Conservation (phyloP, 35 echinoderm and acorn worm species). For the Acanthaster planci region DNA sequence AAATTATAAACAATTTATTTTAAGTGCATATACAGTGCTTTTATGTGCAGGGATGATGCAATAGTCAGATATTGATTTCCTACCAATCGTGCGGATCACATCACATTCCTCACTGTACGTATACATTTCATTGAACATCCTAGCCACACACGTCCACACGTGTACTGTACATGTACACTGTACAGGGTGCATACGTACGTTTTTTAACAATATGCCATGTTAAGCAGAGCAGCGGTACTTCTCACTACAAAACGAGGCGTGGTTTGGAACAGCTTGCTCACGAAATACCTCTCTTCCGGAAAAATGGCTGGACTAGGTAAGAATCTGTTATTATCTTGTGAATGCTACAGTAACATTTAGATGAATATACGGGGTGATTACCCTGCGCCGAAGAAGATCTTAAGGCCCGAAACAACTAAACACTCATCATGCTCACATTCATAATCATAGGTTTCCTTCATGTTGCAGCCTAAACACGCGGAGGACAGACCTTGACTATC, state of each 20-base stretch:
- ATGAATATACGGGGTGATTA: too few relatives aligned
- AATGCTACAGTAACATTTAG: not conserved
- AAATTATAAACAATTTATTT: too few relatives aligned
- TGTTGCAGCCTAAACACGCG: too few relatives aligned
- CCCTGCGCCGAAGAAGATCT: too few relatives aligned
- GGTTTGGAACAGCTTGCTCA: not conserved
- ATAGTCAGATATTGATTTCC: too few relatives aligned
- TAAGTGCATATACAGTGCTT: too few relatives aligned
- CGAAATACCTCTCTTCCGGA: slow-evolving; percentile 3
- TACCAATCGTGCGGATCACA: not conserved
- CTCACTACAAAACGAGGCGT: slow-evolving; percentile 2
- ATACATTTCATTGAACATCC: not conserved
- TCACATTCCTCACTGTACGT: not conserved
- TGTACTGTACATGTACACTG: not conserved
- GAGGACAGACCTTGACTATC: too few relatives aligned
- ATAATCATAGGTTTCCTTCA: too few relatives aligned
- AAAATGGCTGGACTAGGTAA: slow-evolving; percentile 18
- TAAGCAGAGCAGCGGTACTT: not conserved
- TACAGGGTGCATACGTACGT: too few relatives aligned
- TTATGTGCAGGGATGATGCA: too few relatives aligned
- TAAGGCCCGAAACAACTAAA: too few relatives aligned
- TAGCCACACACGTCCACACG: not conserved
- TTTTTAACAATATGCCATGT: not conserved
- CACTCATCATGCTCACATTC: too few relatives aligned
- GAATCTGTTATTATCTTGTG: not conserved